These are phyloP conservation scores for Chrysodeixis includens DNA, from an alignment of 2,888 invertebrate genomes.

Conservation along the genomic window DNA sequence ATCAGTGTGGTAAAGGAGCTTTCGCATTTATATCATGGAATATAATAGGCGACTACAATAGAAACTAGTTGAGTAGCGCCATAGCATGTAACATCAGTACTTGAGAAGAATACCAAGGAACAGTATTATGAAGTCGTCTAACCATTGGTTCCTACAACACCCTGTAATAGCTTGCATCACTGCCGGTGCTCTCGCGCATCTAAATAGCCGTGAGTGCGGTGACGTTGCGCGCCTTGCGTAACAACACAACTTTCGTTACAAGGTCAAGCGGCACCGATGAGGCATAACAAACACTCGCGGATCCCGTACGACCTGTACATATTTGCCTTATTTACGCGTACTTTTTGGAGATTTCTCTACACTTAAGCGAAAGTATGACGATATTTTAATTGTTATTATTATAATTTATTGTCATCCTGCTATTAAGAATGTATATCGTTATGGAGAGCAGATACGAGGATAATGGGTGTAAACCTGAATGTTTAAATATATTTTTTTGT, in stretches of 20 bases:
- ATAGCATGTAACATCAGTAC: background rate
- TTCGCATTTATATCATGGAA: too few relatives aligned
- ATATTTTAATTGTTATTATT: conserved; percentile 7
- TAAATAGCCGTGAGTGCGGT: conserved; percentile 35
- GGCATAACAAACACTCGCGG: conserved; percentile 15
- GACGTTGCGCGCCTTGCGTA: conserved; percentile 37
- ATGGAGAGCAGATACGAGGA: too few relatives aligned
- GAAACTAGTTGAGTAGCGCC: background rate
- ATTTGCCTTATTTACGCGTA: background rate
- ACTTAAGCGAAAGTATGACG: conserved; percentile 25
- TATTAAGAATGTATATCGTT: too few relatives aligned
- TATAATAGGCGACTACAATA: too few relatives aligned
- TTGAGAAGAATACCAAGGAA: background rate
- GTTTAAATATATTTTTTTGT: too few relatives aligned
- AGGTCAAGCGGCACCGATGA: conserved; percentile 49
- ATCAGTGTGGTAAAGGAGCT: too few relatives aligned
- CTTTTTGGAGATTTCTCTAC: conserved; percentile 29
- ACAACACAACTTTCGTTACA: conserved; percentile 64
- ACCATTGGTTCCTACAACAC: background rate
- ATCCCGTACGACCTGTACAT: conserved; percentile 20
- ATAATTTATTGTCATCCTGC: too few relatives aligned
- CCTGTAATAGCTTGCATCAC: conserved; percentile 41
- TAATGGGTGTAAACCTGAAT: too few relatives aligned
- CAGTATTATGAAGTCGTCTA: background rate
- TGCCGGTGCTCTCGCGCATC: conserved; percentile 41